Base-by-base conservation (phyloP, 2,888 invertebrate genomes). In the Eumacrocentrus americanus region DNA sequence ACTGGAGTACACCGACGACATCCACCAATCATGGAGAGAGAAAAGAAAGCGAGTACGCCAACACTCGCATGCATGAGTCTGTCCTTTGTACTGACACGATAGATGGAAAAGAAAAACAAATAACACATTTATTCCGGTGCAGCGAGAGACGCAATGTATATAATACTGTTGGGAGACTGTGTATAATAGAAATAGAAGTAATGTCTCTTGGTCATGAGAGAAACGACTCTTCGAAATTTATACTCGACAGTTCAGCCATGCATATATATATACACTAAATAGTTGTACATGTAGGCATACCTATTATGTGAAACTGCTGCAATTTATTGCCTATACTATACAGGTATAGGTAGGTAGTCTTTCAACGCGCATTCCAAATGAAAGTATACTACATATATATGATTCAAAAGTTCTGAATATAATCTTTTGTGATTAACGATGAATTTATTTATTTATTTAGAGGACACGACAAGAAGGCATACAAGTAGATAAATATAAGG, bases 1-100 rank as follows among this genome's bases (percentile, higher is more conserved):
- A n/a, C n/a, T n/a, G n/a, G n/a, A n/a, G n/a, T n/a, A n/a, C n/a
- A n/a, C n/a, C n/a, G n/a, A n/a, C n/a, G n/a, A n/a, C n/a, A n/a
- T 44, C 16, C 37, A 7, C 58, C 53, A 59, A 53, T 59, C 47
- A 59, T 54, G 59, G 54, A 50, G 25, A 25, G n/a, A 40, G 38
- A 60, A 60, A 60, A 54, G 59, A 60, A 60, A 60, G 59, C 23
- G 52, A 25, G 29, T 40, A n/a, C 42, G 42, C 22, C 22, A 38
- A 40, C 42, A 6, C 20, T 4, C 20, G 42, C 20, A 42, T 20
- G 20, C 20, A 4, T 42, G 7, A 18, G 16, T 14, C 7, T 11
- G 25, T 34, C 9, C 9, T 12, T 4, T 52, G 14, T 40, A 14
- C 40, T 23, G 22, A 25, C 20, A 12, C 25, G 16, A 40, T 23